phyloP scores from a whole-genome alignment of 2,113 vertebrate species.

The Gopherus evgoodei region DNA sequence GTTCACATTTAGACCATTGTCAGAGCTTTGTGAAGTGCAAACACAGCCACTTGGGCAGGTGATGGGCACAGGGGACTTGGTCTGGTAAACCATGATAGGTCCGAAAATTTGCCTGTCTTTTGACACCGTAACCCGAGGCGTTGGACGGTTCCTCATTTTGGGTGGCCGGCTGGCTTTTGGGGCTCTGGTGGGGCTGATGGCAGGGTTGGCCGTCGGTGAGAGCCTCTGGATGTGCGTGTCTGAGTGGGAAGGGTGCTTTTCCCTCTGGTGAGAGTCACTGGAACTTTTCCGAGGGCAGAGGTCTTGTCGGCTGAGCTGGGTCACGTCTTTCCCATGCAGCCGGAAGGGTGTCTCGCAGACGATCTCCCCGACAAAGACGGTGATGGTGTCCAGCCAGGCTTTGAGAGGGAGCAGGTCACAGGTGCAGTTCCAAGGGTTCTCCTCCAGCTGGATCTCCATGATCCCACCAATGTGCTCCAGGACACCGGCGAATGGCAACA shows the following conservation, averaged over 20 bases:
- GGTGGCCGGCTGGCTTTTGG: slow-evolving; percentile 94
- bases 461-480: slow-evolving; percentile 98
- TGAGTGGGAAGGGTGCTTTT: slow-evolving; percentile 79
- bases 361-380: slow-evolving; percentile 96
- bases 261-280: slow-evolving; percentile 84
- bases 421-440: slow-evolving; percentile 99
- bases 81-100: slow-evolving; percentile 99
- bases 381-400: slow-evolving; percentile 96
- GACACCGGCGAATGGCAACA: slow-evolving; percentile 95
- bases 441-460: slow-evolving; percentile 98
- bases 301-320: slow-evolving; percentile 96
- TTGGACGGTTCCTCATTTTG: slow-evolving; percentile 94
- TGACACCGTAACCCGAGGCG: slow-evolving; percentile 88
- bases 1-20: slow-evolving; percentile 95
- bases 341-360: slow-evolving; percentile 97
- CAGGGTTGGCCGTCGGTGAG: slow-evolving; percentile 86
- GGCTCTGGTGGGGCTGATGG: slow-evolving; percentile 86
- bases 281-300: slow-evolving; percentile 92
- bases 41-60: slow-evolving; percentile 92
- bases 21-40: slow-evolving; percentile 94
- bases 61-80: slow-evolving; percentile 93
- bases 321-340: slow-evolving; percentile 95
- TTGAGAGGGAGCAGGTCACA: slow-evolving; percentile 96
- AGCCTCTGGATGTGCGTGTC: slow-evolving; percentile 87
- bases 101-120: slow-evolving; percentile 97